Base-by-base conservation (phyloP, 1,140 invertebrate species). In the Cydia fagiglandana region DNA sequence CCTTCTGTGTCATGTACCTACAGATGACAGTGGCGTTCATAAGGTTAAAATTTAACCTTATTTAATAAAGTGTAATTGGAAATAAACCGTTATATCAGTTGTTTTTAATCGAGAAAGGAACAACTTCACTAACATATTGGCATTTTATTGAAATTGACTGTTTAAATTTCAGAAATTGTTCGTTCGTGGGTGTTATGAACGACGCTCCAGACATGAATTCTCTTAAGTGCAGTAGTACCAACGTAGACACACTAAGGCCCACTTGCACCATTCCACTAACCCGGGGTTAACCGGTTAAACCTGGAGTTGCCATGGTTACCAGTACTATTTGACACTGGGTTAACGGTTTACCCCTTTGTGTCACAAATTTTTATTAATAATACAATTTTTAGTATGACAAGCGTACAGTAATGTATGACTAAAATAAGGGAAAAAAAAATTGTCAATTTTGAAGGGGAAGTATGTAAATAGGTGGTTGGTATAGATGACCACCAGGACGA, bases 151-250 rank as follows among this genome's bases (percentile, higher is more conserved):
- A 74, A 56, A n/a, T 56, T 75, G 13, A 77, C 6, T 30, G 13
- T 83, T 86, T 88, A 79, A 78, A 83, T 93, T 93, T 78, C 92
- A 93, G 93, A 93, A 91, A 89, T 93, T 80, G 86, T 91, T 75
- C 89, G 91, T 75, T 93, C 93, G 77, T 93, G 93, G 93, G 90
- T 93, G 78, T 93, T 93, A 91, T 93, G 89, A 93, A 15, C 34
- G 82, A 74, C 77, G 76, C 76, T 73, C 38, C 56, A 24, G 56
- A 76, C 75, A 75, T 78, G 38, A 53, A 81, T 64, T 82, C 86
- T 88, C 90, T 91, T 91, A 91, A 91, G 91, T 92, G 91, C 91
- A 92, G 90, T 91, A 86, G 86, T 80, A 80, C 61, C 78, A 10
- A 24, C 20, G 56, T 56, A 61, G 10, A 61, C 17, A 50, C 45